Conservation (phyloP, 2,113 vertebrate genomes). For the Amblyopsis rosae region DNA sequence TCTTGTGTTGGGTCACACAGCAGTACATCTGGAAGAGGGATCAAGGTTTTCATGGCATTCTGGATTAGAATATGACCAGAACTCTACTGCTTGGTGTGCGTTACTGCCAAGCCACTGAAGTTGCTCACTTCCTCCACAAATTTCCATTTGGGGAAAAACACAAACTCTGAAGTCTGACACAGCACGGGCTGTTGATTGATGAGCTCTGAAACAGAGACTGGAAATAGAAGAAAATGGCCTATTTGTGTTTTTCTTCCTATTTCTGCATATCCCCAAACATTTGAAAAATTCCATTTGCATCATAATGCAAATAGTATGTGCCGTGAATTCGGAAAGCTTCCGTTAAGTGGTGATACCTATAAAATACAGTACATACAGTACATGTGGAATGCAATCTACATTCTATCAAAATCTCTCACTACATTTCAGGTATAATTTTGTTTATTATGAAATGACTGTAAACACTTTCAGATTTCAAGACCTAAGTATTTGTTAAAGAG, state of each 20-base stretch:
- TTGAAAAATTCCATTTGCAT: constrained; percentile 2
- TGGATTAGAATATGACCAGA: constrained; percentile 68
- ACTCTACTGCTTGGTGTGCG: constrained; percentile 48
- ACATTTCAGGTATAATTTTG: constrained; percentile 11
- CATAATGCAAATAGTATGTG: no score
- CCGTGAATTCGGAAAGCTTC: no score
- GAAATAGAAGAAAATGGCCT: constrained; percentile 36
- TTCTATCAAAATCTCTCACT: no score
- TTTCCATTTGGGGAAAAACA: constrained; percentile 60
- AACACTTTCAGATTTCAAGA: constrained; percentile 30
- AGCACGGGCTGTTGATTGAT: constrained; percentile 58
- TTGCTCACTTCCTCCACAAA: constrained; percentile 67
- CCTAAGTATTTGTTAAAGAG: constrained; percentile 29
- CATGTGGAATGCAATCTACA: no score
- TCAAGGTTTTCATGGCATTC: constrained; percentile 54
- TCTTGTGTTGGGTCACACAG: constrained; percentile 56
- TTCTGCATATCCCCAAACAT: constrained; percentile 17
- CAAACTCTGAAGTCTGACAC: constrained; percentile 57
- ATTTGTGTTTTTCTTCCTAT: constrained; percentile 38
- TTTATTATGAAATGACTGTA: no score
- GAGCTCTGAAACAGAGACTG: constrained; percentile 49
- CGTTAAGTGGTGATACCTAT: no score
- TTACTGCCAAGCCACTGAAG: constrained; percentile 72
- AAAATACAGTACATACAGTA: no score
- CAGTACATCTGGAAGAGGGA: constrained; percentile 71